Conservation (phyloP, 2,797 vertebrate genomes). For the Propithecus perrieri region DNA sequence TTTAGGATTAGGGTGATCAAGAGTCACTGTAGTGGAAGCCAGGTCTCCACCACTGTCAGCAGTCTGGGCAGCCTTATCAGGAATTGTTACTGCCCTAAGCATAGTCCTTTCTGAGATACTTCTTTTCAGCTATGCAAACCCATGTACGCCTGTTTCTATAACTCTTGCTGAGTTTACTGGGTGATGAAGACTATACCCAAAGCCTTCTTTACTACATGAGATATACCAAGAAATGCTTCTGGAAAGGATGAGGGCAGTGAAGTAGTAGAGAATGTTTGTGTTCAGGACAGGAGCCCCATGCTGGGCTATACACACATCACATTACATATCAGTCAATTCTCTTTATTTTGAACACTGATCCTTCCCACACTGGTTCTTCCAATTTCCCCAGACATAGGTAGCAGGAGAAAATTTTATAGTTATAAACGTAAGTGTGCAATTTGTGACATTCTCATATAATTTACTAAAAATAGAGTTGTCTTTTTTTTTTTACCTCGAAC, state of each 20-base stretch:
- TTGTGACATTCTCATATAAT: conserved; percentile 5
- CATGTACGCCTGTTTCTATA: neutral
- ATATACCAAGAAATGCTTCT: neutral
- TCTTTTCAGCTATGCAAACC: neutral
- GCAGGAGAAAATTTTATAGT: neutral
- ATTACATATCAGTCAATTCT: neutral
- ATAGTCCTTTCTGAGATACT: neutral
- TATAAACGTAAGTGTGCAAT: neutral
- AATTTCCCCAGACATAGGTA: neutral
- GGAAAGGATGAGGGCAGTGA: neutral
- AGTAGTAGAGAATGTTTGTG: neutral
- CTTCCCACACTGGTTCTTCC: neutral
- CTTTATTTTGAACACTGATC: neutral
- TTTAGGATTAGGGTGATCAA: neutral
- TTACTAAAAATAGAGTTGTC: neutral
- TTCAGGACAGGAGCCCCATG: neutral
- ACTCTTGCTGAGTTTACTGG: neutral
- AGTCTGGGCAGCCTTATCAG: neutral
- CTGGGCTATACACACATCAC: neutral
- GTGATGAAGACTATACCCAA: neutral
- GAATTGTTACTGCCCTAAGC: neutral
- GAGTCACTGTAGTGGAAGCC: neutral
- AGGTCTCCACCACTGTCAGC: neutral
- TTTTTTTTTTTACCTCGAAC: neutral
- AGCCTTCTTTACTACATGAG: neutral